A percentile compares a stretch with the other conserved stretches of the same genome.
phyloP scores from a whole-genome alignment of 1,140 invertebrate species.

The Lepidurus packardi region DNA sequence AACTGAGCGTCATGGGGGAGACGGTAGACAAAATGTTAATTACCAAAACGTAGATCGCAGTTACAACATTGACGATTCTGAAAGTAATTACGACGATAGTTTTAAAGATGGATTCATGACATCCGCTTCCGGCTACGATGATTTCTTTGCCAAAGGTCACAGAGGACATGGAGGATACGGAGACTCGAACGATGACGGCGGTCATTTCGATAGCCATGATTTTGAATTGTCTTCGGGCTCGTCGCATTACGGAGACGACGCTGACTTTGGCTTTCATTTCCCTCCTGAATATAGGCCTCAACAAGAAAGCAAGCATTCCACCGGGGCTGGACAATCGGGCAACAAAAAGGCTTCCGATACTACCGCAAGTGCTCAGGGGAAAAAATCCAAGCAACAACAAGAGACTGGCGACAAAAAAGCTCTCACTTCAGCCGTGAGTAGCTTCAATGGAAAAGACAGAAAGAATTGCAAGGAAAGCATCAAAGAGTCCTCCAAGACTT shows the following conservation, averaged over 20 bases:
- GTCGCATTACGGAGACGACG: not conserved
- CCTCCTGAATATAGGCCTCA: not conserved
- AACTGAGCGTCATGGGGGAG: not conserved
- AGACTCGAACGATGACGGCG: not conserved
- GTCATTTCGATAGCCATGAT: not conserved
- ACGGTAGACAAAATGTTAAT: not conserved
- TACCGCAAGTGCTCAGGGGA: not conserved
- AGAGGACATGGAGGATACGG: not conserved
- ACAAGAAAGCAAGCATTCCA: not conserved
- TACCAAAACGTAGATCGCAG: not conserved
- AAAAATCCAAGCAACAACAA: not conserved
- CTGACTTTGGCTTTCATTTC: not conserved
- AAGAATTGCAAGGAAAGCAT: constrained; percentile 7
- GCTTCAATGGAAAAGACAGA: not conserved
- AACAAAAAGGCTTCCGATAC: not conserved
- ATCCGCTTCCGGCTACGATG: not conserved
- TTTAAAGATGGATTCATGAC: constrained; percentile 3
- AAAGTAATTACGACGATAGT: not conserved
- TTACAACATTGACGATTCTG: not conserved
- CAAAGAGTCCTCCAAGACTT: not conserved
- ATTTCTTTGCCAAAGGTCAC: not conserved
- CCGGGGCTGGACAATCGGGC: not conserved
- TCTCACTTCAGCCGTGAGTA: not conserved
- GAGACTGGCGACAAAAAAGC: not conserved
- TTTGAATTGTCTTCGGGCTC: not conserved